These are phyloP conservation scores for Archocentrus centrarchus DNA, from an alignment of 2,113 vertebrate genomes.

Conservation along the genomic window DNA sequence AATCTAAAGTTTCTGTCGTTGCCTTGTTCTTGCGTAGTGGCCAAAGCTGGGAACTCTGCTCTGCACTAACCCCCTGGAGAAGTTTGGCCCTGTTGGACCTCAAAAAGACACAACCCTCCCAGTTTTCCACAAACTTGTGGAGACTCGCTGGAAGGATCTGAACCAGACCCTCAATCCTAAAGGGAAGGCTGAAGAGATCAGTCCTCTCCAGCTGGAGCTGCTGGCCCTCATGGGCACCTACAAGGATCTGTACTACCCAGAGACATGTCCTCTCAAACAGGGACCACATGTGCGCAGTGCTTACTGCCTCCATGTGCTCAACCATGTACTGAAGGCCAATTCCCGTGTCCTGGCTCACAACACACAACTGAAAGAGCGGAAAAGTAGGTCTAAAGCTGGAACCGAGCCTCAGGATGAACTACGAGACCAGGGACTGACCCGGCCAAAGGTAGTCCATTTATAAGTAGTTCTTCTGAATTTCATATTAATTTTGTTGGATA, in stretches of 20 bases:
- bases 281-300: constrained; percentile 84
- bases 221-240: constrained; percentile 92
- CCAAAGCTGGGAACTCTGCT: constrained; percentile 85
- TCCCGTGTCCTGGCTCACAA: constrained; percentile 91
- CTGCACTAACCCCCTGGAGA: constrained; percentile 81
- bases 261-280: constrained; percentile 82
- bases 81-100: constrained; percentile 65
- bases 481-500: background rate
- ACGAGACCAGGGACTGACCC: constrained; percentile 94
- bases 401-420: constrained; percentile 79
- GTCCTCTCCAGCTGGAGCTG: constrained; percentile 88
- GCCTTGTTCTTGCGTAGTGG: constrained; percentile 83
- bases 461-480: background rate
- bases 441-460: constrained; percentile 88
- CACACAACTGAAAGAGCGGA: constrained; percentile 78
- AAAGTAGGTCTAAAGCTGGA: constrained; percentile 63
- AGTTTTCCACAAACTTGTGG: constrained; percentile 87
- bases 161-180: constrained; percentile 77
- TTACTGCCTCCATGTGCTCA: constrained; percentile 93
- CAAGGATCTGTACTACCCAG: constrained; percentile 89
- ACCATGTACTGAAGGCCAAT: constrained; percentile 95
- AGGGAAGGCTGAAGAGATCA: constrained; percentile 62
- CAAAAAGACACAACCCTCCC: constrained; percentile 80
- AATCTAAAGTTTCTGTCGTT: background rate
- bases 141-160: constrained; percentile 82